Conservation (phyloP, 2,888 invertebrate species). For the Atherix ibis region DNA sequence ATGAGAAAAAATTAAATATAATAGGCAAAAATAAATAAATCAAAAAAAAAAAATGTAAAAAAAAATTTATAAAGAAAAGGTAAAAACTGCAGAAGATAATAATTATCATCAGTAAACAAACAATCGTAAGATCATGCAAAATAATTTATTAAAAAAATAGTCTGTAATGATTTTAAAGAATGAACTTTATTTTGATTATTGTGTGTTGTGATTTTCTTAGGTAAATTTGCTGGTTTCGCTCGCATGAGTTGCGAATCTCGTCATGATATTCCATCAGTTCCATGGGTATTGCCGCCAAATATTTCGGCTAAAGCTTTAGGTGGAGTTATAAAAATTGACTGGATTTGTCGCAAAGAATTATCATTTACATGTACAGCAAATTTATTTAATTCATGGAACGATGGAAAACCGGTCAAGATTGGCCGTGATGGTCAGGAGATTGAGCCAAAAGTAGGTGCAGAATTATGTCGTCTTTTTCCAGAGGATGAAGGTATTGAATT, state of each 20-base stretch:
- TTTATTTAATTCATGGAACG: constrained; percentile 95
- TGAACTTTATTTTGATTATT: background rate
- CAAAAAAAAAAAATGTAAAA: too few relatives aligned
- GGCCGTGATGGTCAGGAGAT: constrained; percentile 98
- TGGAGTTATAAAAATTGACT: constrained; percentile 92
- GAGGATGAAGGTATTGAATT: constrained; percentile 84
- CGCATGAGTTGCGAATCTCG: constrained; percentile 76
- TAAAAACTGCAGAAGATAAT: too few relatives aligned
- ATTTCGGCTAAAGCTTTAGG: constrained; percentile 83
- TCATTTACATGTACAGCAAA: constrained; percentile 85
- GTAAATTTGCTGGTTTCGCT: constrained; percentile 89
- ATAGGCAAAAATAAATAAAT: too few relatives aligned
- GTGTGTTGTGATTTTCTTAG: too few relatives aligned
- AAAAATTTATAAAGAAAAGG: too few relatives aligned
- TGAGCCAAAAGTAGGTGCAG: constrained; percentile 88
- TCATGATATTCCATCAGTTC: constrained; percentile 74
- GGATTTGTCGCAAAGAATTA: constrained; percentile 90
- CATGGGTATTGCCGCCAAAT: constrained; percentile 90
- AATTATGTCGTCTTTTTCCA: constrained; percentile 78
- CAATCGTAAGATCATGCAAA: too few relatives aligned
- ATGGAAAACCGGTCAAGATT: constrained; percentile 95
- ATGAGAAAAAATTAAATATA: too few relatives aligned
- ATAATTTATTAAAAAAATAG: too few relatives aligned
- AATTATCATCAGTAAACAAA: too few relatives aligned
- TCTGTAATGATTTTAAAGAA: background rate